These are phyloP conservation scores for Sebastes nivosus DNA, from an alignment of 2,797 vertebrate genomes.

Conservation along the genomic window DNA sequence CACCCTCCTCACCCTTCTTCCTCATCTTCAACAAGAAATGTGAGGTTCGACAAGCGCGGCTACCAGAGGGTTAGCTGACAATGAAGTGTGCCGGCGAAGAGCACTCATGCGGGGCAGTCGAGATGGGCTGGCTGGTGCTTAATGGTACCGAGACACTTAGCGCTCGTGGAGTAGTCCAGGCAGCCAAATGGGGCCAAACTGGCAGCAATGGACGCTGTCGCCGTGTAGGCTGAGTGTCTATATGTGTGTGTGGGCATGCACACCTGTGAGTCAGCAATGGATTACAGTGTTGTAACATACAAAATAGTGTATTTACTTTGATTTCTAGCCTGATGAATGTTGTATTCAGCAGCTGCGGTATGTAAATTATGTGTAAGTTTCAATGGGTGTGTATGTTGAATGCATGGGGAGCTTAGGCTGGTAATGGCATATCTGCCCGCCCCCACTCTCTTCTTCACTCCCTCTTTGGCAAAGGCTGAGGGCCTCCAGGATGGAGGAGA, in stretches of 20 bases:
- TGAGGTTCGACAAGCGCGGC: constrained; percentile 61
- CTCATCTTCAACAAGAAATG: constrained; percentile 61
- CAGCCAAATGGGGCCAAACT: constrained; percentile 56
- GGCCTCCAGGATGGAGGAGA: constrained; percentile 39
- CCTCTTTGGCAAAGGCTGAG: constrained; percentile 46
- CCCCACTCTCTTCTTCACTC: constrained; percentile 32
- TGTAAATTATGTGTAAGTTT: constrained; percentile 35
- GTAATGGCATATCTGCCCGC: constrained; percentile 35
- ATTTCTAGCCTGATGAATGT: constrained; percentile 23
- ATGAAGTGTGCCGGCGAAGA: constrained; percentile 62
- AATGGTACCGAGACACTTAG: constrained; percentile 57
- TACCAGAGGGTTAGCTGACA: constrained; percentile 65
- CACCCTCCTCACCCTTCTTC: constrained; percentile 47
- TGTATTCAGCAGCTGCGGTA: constrained; percentile 19
- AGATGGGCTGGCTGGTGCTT: constrained; percentile 59
- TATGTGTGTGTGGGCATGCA: background rate
- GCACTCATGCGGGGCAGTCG: constrained; percentile 53
- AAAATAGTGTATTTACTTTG: constrained; percentile 17
- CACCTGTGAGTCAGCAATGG: constrained; percentile 24
- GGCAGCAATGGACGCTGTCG: constrained; percentile 29
- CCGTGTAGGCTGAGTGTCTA: constrained; percentile 5
- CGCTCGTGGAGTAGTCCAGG: constrained; percentile 42
- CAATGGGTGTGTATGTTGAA: constrained; percentile 7
- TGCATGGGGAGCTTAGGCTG: constrained; percentile 19
- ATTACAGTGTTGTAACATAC: constrained; percentile 13